Base-by-base conservation (phyloP, 2,113 vertebrate genomes). In the Baryphthengus martii region DNA sequence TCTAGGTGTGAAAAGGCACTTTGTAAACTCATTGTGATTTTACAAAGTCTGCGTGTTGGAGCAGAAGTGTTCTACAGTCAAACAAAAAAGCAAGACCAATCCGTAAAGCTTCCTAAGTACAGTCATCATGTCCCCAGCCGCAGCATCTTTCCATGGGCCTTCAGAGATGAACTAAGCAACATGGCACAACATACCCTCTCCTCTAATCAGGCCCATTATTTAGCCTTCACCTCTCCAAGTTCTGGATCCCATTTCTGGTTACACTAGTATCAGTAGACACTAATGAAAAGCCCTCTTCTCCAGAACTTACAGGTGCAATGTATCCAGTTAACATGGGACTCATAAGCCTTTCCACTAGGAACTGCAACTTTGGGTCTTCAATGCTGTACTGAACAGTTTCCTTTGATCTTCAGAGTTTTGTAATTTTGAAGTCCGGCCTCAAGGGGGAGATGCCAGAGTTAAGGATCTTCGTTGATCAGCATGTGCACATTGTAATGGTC, bases 381-480 rank as follows among this genome's bases (percentile, higher is more conserved):
- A 0, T 8, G 37, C 0, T 9, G 16, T 61, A 90, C n/a, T 56
- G 52, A 93, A 63, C 39, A 42, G 33, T 53, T 94, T 72, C n/a
- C 71, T 65, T 37, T 20, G 35, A 83, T 63, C 52, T 23, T 75
- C 25, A 61, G 65, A 81, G 49, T 67, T 93, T 45, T 97, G 96
- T 53, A 96, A 85, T 97, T 95, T 94, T 96, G 9, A 92, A 87
- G 70, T 94, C 88, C 49, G 24, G 85, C 96, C 96, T 97, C 96
- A 96, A 97, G 96, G 86, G 96, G 96, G 96, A 97, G 96, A 96
- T 97, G 80, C 96, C 96, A 96, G 96, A 94, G 96, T 89, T 95
- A 93, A 72, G 90, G 95, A 97, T 97, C 45, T 80, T 92, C 68
- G 68, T 72, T 70, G 77, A 93, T 95, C 77, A 76, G 70, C 28